Conservation (phyloP, 2,113 vertebrate genomes). For the Gambusia holbrooki region DNA sequence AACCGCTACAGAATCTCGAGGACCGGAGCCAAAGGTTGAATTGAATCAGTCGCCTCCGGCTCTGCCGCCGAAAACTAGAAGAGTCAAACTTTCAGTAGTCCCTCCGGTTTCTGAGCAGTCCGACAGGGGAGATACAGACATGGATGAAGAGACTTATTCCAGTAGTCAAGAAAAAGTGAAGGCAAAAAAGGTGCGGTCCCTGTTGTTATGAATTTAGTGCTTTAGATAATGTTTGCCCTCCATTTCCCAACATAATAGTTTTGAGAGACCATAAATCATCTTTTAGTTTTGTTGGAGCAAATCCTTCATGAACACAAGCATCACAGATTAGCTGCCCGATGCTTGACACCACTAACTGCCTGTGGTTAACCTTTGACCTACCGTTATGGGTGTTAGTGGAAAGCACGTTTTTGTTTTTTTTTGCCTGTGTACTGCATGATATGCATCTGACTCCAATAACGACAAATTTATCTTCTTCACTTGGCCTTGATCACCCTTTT, state of each 20-base stretch:
- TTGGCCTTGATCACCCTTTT: constrained; percentile 4
- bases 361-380: constrained; percentile 35
- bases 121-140: constrained; percentile 92
- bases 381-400: constrained; percentile 50
- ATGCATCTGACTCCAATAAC: constrained; percentile 8
- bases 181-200: constrained; percentile 80
- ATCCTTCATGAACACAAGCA: constrained; percentile 40
- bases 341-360: constrained; percentile 55
- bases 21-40: constrained; percentile 30
- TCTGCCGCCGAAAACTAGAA: constrained; percentile 75
- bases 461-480: constrained; percentile 15
- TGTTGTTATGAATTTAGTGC: constrained; percentile 15
- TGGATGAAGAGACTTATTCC: constrained; percentile 91
- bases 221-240: constrained; percentile 9
- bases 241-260: not conserved
- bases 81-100: constrained; percentile 73
- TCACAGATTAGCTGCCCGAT: constrained; percentile 11
- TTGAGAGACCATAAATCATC: not conserved
- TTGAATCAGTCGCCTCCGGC: constrained; percentile 70
- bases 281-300: constrained; percentile 7
- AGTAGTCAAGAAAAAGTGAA: constrained; percentile 85
- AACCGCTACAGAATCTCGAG: constrained; percentile 6
- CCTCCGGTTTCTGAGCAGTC: constrained; percentile 83
- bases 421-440: constrained; percentile 54
- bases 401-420: constrained; percentile 5